phyloP scores from a whole-genome alignment of 2,113 vertebrate species.

The Limanda limanda region DNA sequence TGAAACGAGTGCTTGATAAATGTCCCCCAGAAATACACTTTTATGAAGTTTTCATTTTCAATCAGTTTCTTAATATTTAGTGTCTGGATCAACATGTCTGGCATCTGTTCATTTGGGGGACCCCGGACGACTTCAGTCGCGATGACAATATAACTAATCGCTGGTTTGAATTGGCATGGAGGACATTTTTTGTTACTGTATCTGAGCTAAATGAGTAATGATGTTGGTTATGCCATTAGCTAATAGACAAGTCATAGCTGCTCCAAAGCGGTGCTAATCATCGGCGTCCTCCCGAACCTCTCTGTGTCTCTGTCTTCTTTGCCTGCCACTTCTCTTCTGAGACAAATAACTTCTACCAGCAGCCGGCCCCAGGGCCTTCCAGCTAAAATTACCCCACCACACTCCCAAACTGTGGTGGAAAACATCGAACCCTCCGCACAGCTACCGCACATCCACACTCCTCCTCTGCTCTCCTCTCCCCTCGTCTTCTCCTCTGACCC shows the following conservation, averaged over 20 bases:
- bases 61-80: background rate
- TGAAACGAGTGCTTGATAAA: background rate
- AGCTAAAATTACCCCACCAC: slow-evolving; percentile 81
- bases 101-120: slow-evolving; percentile 12
- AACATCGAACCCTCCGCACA: slow-evolving; percentile 71
- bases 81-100: background rate
- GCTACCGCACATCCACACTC: slow-evolving; percentile 66
- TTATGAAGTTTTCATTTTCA: too few species aligned
- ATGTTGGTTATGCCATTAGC: slow-evolving; percentile 14
- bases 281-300: slow-evolving; percentile 55
- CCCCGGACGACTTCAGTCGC: slow-evolving; percentile 12
- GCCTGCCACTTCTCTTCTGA: slow-evolving; percentile 69
- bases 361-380: slow-evolving; percentile 62
- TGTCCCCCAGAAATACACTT: background rate
- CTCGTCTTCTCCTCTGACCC: slow-evolving; percentile 28
- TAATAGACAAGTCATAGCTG: slow-evolving; percentile 12
- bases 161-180: slow-evolving; percentile 19
- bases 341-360: slow-evolving; percentile 79
- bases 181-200: background rate
- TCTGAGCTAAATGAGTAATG: background rate
- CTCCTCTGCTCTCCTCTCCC: slow-evolving; percentile 42
- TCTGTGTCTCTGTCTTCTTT: slow-evolving; percentile 55
- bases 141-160: slow-evolving; percentile 42
- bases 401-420: slow-evolving; percentile 79
- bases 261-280: slow-evolving; percentile 7